A percentile compares a stretch with the other conserved stretches of the same genome.
phyloP scores from a whole-genome alignment of 2,113 vertebrate genomes.

The Leptobrachium leishanense region DNA sequence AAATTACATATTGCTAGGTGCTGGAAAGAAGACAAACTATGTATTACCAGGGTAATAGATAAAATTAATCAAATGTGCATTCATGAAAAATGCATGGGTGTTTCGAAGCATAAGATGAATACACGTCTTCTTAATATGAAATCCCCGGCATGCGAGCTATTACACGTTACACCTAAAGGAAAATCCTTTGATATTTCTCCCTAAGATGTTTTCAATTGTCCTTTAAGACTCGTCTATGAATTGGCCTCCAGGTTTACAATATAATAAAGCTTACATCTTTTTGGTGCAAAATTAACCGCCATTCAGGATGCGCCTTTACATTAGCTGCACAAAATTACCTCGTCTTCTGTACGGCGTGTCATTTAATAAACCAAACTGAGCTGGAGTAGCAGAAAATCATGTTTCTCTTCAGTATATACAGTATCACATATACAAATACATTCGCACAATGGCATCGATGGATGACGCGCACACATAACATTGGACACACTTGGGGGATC shows the following conservation, averaged over 20 bases:
- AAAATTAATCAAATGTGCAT: slow-evolving; percentile 4
- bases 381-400: no score
- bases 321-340: no score
- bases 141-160: not conserved
- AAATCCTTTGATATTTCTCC: not conserved
- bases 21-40: not conserved
- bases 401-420: no score
- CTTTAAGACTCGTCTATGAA: not conserved
- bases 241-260: not conserved
- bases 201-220: not conserved
- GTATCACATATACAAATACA: no score
- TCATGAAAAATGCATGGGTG: not conserved
- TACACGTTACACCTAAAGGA: not conserved
- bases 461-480: no score
- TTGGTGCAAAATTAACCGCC: no score
- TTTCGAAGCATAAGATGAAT: not conserved
- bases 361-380: no score
- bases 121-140: not conserved
- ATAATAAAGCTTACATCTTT: not conserved
- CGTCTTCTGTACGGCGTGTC: no score
- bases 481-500: no score
- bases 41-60: not conserved
- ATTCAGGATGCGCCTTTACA: no score
- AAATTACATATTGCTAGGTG: slow-evolving; percentile 3
- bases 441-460: no score